Evolutionary conservation across 2,797 vertebrate genomes (phyloP), one percentile per base, ranked within the genome.

Genomic region (Premnoplex brunnescens): DNA sequence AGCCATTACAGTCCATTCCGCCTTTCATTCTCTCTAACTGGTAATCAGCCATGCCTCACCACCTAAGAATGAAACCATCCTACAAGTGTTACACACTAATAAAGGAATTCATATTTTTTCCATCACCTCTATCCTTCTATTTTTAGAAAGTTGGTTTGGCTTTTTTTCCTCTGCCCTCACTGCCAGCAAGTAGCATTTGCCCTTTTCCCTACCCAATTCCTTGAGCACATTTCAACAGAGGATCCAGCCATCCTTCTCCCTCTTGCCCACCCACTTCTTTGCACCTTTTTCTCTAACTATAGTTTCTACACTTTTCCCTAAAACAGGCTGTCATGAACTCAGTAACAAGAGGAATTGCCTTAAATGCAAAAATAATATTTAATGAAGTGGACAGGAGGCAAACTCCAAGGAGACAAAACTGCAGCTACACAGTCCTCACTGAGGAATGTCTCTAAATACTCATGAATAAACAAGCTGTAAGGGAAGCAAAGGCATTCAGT

Each of bases 381-480:
- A 87, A 58, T 30, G 18, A 81, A 79, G 43, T 3, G 30, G 76
- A 60, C 58, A 89, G 60, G 15, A 89, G 49, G 46, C 66, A 76
- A 91, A 69, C n/a, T 64, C 66, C 34, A 81, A 69, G 41, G 76
- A 64, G 30, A 82, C 34, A 41, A 56, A 81, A 67, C 2, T 79
- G 20, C 64, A 74, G 46, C 34, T 78, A 83, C 32, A 59, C 30
- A 88, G 55, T 59, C 51, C 41, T 54, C 64, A 64, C 16, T 54
- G 77, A 88, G 34, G 63, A 95, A 95, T 49, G 41, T 66, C 69
- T 91, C 80, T 41, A 84, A 87, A 92, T 52, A 55, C 8, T 54
- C 73, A 52, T 12, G 81, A 88, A 91, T 84, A 95, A 93, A 91
- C 66, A 95, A 92, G 63, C 66, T 39, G 18, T 62, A 75, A 84